Percentiles rank a stretch among this genome's conserved stretches.
phyloP scores from a whole-genome alignment of 1,140 invertebrate genomes.

The Rhynchophorus ferrugineus region DNA sequence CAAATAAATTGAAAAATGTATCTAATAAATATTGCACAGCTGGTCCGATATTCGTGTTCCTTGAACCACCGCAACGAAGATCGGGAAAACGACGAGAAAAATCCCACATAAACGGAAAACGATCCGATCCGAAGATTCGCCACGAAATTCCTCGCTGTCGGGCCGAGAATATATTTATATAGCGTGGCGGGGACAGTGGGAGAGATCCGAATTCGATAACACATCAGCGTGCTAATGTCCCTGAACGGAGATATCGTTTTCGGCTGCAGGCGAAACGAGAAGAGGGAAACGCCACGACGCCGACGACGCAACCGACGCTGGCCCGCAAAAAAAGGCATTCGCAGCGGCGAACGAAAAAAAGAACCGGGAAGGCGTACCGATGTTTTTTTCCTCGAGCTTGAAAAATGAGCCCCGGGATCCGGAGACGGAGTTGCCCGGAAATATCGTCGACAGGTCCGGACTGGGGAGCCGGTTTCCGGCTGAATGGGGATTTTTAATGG shows the following conservation, averaged over 20 bases:
- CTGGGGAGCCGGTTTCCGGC: background rate
- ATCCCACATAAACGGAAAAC: no score
- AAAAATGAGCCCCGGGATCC: conserved; percentile 30
- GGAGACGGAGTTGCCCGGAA: conserved; percentile 22
- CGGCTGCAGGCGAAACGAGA: conserved; percentile 8
- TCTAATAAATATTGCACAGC: no score
- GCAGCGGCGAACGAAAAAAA: conserved; percentile 24
- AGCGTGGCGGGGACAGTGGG: background rate
- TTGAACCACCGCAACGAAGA: no score
- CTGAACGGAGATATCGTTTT: conserved; percentile 24
- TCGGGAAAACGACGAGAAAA: no score
- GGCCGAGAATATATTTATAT: background rate
- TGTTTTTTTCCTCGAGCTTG: conserved; percentile 30
- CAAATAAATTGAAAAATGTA: no score
- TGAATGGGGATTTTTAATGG: background rate
- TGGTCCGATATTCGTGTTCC: no score
- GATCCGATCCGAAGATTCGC: no score
- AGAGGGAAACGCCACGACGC: conserved; percentile 12
- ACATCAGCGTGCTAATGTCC: conserved; percentile 21
- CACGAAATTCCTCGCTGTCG: background rate
- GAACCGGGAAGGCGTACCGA: conserved; percentile 33
- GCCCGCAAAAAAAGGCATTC: conserved; percentile 15
- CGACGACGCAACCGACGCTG: conserved; percentile 4
- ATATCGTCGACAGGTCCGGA: conserved; percentile 14
- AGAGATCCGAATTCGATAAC: conserved; percentile 19